phyloP scores from a whole-genome alignment of 2,797 vertebrate genomes.

The Picus viridis region DNA sequence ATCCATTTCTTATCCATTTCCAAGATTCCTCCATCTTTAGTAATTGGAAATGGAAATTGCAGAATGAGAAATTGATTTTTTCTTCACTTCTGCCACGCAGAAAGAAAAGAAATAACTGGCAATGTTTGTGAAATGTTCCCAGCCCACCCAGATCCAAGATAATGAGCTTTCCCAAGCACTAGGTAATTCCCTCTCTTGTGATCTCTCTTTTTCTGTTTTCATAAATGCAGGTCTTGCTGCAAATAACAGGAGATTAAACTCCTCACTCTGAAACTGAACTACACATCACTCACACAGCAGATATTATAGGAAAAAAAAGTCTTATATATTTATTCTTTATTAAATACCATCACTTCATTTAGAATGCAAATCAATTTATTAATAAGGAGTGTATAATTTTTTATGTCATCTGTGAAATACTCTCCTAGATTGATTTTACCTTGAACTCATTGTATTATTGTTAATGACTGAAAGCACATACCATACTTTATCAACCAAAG shows the following conservation, averaged over 20 bases:
- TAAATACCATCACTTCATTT: constrained; percentile 64
- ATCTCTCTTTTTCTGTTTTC: neutral
- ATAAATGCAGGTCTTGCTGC: neutral
- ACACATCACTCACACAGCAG: neutral
- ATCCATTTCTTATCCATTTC: constrained; percentile 36
- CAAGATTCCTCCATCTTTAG: constrained; percentile 11
- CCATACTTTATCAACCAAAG: constrained; percentile 63
- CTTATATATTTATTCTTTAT: constrained; percentile 43
- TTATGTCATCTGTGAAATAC: constrained; percentile 38
- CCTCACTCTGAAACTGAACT: neutral
- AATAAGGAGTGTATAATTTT: constrained; percentile 64
- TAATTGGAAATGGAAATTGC: constrained; percentile 57
- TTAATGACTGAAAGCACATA: constrained; percentile 66
- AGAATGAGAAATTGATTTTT: constrained; percentile 60
- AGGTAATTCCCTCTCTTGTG: neutral
- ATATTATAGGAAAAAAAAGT: constrained; percentile 2
- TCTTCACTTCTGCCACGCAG: constrained; percentile 12
- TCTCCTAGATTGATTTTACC: constrained; percentile 67
- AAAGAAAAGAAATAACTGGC: constrained; percentile 34
- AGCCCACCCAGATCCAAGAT: constrained; percentile 34
- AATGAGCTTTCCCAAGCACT: constrained; percentile 10
- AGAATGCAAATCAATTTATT: constrained; percentile 70
- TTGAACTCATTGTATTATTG: constrained; percentile 65
- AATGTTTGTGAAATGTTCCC: neutral
- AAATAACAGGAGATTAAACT: constrained; percentile 48